phyloP scores from a whole-genome alignment of 2,113 vertebrate species.

The Haemorhous mexicanus region DNA sequence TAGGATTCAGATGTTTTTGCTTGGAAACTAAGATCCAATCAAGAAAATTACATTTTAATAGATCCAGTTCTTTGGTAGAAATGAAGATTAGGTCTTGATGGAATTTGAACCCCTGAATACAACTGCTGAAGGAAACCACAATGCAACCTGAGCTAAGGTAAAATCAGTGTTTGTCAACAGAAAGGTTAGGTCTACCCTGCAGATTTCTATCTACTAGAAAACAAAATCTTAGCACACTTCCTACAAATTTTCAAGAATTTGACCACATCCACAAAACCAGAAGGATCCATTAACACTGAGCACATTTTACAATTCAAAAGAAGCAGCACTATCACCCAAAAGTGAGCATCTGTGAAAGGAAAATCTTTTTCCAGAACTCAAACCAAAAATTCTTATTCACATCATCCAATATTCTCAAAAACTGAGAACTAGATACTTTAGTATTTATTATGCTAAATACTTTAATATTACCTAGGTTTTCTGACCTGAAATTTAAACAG shows the following conservation, averaged over 20 bases:
- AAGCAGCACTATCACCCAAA: neutral
- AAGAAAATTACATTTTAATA: constrained; percentile 9
- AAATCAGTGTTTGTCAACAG: neutral
- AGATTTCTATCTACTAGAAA: neutral
- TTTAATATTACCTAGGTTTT: neutral
- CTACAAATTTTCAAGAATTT: neutral
- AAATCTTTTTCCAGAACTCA: neutral
- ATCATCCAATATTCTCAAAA: neutral
- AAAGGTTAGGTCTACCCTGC: neutral
- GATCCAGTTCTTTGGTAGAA: neutral
- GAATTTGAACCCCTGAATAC: neutral
- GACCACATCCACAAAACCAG: neutral
- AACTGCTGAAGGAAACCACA: neutral
- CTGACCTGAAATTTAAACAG: neutral
- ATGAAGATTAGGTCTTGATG: neutral
- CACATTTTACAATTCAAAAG: neutral
- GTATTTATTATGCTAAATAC: neutral
- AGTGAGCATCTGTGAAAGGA: neutral
- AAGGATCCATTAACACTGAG: neutral
- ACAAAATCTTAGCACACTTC: neutral
- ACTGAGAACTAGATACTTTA: neutral
- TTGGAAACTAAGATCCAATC: neutral
- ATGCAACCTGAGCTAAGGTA: constrained; percentile 7
- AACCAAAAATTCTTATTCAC: neutral
- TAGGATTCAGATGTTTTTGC: neutral